These are phyloP conservation scores for Lanius collurio DNA, from an alignment of 2,113 vertebrate species.

Conservation along the genomic window DNA sequence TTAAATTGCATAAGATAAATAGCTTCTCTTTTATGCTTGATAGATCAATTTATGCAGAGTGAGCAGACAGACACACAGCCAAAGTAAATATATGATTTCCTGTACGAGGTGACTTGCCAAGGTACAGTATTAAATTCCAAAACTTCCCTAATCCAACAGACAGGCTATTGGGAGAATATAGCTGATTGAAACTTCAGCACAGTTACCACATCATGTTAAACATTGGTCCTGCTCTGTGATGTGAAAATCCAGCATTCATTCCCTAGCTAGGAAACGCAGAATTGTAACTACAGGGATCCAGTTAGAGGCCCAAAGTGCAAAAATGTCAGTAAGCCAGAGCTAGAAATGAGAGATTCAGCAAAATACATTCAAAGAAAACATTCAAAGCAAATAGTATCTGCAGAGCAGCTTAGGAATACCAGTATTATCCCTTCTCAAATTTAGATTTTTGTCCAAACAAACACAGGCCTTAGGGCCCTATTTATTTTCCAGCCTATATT, in stretches of 20 bases:
- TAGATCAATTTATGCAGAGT: neutral
- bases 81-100: constrained; percentile 11
- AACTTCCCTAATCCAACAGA: neutral
- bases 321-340: neutral
- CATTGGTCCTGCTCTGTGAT: rapidly evolving
- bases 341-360: neutral
- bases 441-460: neutral
- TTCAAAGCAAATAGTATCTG: neutral
- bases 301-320: neutral
- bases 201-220: neutral
- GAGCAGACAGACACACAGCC: neutral
- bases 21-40: neutral
- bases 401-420: neutral
- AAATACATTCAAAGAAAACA: neutral
- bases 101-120: neutral
- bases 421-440: neutral
- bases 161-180: neutral
- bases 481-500: neutral
- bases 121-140: neutral
- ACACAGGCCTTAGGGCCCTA: neutral
- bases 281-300: neutral
- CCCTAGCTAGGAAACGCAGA: neutral
- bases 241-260: neutral
- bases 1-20: neutral
- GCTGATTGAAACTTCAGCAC: neutral